Evolutionary conservation across 1,140 invertebrate genomes (phyloP), one percentile per base, ranked within the genome.

Genomic region (Scaptomyza hsui): DNA sequence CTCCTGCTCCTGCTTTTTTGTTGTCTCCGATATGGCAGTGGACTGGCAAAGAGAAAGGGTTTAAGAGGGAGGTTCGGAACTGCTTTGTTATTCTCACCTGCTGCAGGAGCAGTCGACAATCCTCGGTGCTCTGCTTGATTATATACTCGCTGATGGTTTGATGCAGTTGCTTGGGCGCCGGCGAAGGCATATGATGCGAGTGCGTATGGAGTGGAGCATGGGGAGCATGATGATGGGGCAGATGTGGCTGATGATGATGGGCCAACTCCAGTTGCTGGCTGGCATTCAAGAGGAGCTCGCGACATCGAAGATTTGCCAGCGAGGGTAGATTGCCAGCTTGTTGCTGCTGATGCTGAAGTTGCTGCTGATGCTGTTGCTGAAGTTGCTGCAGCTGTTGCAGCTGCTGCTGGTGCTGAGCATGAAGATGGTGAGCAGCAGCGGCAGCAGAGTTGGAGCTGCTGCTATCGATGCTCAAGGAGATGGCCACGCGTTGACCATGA

Each of bases 41-140:
- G 90, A 90, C 89, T 91, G 59, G 2, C 45, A 75, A 21, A 13
- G 26, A 29, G 26, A 29, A 9, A 29, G 9, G 7, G 9, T 9
- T 7, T 7, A 9, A 29, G 6, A n/a, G n/a, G n/a, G n/a, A n/a
- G n/a, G n/a, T n/a, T n/a, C 6, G 24, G 6, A 5, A 0, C 24
- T 24, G 2, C 24, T 5, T 24, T 24, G 4, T 24, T 5, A 24
- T 29, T 7, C 26, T 29, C 16, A 91, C 89, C 75, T 93, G 93
- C 69, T 94, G 93, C 21, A 94, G 72, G 42, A 94, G 86, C 74
- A 94, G 90, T 70, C 94, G 89, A 75, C 94, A 93, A 81, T 94
- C 93, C 86, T 94, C 93, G 72, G 93, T 93, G 15, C 93, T 94
- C 83, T 94, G 93, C 85, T 94, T 94, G 51, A 94, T 89, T 52